phyloP scores from a whole-genome alignment of 2,888 invertebrate species.

The Cyclophora punctaria region DNA sequence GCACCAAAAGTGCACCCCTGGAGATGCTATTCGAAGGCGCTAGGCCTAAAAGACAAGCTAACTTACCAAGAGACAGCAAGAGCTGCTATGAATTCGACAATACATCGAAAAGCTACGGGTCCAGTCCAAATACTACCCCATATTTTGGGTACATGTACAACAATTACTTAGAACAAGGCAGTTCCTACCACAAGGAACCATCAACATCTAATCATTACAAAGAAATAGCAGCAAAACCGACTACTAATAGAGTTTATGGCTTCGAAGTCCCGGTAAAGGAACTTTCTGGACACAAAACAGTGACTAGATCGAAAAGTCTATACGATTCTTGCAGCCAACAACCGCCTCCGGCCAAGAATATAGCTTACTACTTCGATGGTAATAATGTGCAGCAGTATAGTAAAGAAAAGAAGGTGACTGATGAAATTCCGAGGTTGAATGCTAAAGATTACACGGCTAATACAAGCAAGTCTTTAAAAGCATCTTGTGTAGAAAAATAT shows the following conservation, averaged over 20 bases:
- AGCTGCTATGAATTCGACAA: slow-evolving; percentile 72
- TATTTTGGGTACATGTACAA: slow-evolving; percentile 75
- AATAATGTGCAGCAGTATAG: slow-evolving; percentile 56
- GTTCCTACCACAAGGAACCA: background rate
- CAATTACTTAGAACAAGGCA: slow-evolving; percentile 36
- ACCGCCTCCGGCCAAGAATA: slow-evolving; percentile 60
- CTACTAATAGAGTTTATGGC: slow-evolving; percentile 50
- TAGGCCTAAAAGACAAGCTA: slow-evolving; percentile 51
- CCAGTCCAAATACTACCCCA: slow-evolving; percentile 75
- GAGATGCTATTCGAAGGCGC: slow-evolving; percentile 80
- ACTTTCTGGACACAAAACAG: slow-evolving; percentile 54
- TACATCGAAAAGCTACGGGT: slow-evolving; percentile 77
- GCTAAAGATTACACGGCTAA: slow-evolving; percentile 72
- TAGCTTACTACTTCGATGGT: slow-evolving; percentile 70
- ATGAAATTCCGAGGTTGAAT: slow-evolving; percentile 76
- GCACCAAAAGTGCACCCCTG: slow-evolving; percentile 84
- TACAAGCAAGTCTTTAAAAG: slow-evolving; percentile 61
- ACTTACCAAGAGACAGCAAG: slow-evolving; percentile 59
- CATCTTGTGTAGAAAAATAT: slow-evolving; percentile 54
- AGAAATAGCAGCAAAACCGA: slow-evolving; percentile 38
- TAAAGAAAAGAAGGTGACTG: slow-evolving; percentile 53
- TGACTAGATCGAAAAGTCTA: slow-evolving; percentile 63
- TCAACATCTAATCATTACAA: slow-evolving; percentile 20
- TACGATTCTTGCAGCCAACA: slow-evolving; percentile 58
- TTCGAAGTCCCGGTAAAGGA: slow-evolving; percentile 54